These are phyloP conservation scores for Perodicticus potto DNA, from an alignment of 2,797 vertebrate species.

Conservation along the genomic window DNA sequence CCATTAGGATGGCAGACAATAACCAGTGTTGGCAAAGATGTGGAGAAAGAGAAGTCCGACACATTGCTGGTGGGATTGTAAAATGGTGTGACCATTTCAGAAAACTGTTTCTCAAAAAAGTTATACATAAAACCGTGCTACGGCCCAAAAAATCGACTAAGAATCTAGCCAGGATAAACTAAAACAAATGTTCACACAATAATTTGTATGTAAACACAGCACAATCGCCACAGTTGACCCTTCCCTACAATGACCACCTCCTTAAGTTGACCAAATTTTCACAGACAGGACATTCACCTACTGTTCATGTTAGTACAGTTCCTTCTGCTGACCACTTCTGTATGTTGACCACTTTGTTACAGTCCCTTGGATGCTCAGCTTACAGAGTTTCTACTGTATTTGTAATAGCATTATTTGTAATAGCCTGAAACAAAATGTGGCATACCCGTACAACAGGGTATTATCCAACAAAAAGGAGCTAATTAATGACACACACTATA, in stretches of 20 bases:
- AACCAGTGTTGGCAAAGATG: background rate
- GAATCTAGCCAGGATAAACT: background rate
- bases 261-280: too few relatives aligned
- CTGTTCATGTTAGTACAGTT: too few relatives aligned
- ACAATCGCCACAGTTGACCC: too few relatives aligned
- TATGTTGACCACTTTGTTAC: too few relatives aligned
- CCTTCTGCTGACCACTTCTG: too few relatives aligned
- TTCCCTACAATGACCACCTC: too few relatives aligned
- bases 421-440: background rate
- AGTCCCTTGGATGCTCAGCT: too few relatives aligned
- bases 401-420: background rate
- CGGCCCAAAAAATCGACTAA: background rate
- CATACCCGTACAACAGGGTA: background rate
- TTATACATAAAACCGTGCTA: constrained; percentile 44
- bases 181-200: background rate
- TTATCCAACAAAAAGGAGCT: constrained; percentile 20
- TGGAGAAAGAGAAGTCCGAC: background rate
- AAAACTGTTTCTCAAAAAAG: constrained; percentile 53
- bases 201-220: background rate
- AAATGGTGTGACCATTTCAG: background rate
- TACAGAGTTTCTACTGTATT: too few relatives aligned
- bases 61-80: background rate
- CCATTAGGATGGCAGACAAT: background rate
- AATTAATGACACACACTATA: background rate
- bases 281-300: too few relatives aligned